phyloP scores from a whole-genome alignment of 2,113 vertebrate genomes.

The Cyanoramphus novaezelandiae region DNA sequence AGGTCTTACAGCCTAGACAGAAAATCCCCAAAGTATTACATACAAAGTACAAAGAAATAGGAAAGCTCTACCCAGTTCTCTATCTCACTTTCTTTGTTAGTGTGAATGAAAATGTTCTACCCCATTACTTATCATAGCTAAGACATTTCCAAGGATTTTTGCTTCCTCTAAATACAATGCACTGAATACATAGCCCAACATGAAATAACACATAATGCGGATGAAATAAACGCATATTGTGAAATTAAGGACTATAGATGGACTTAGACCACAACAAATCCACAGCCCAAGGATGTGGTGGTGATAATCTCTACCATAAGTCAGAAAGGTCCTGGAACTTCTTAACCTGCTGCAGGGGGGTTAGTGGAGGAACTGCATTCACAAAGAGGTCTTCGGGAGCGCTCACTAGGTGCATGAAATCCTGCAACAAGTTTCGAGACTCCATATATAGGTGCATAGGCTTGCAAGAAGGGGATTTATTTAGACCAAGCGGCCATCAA shows the following conservation, averaged over 20 bases:
- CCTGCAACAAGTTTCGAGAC: background rate
- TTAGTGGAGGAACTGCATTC: background rate
- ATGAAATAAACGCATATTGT: background rate
- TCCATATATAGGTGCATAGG: background rate
- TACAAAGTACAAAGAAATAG: background rate
- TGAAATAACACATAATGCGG: background rate
- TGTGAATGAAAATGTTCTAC: background rate
- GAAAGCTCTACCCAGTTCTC: background rate
- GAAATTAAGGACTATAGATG: background rate
- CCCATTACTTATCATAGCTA: background rate
- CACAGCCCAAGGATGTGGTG: background rate
- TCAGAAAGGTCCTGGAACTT: background rate
- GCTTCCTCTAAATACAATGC: background rate
- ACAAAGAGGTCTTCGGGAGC: background rate
- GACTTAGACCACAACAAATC: background rate
- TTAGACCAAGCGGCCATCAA: fast-evolving
- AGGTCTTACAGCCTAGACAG: background rate
- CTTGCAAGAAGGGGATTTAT: background rate
- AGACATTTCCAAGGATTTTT: background rate
- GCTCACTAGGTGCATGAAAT: fast-evolving
- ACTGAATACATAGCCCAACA: background rate
- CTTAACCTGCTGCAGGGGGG: background rate
- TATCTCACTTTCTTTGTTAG: background rate
- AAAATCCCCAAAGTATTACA: fast-evolving
- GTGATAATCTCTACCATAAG: background rate